These are phyloP conservation scores for Tiphia femorata DNA, from an alignment of 2,888 invertebrate genomes.

Conservation along the genomic window DNA sequence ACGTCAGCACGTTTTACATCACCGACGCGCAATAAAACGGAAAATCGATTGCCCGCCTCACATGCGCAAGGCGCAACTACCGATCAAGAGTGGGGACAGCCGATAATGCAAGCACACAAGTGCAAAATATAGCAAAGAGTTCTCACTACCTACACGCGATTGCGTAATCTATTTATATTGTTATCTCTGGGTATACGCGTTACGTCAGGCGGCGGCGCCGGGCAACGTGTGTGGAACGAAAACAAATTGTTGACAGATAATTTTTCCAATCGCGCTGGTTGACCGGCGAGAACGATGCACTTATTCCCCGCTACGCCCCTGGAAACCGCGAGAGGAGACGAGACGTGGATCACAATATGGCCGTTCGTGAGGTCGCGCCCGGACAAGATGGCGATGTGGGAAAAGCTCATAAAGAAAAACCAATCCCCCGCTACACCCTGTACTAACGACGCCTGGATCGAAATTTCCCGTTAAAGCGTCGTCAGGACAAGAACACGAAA, in stretches of 20 bases:
- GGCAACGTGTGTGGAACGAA: conserved; percentile 38
- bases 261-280: conserved; percentile 23
- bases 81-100: conserved; percentile 3
- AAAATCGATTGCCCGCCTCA: conserved; percentile 48
- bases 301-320: conserved; percentile 30
- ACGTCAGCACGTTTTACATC: conserved; percentile 33
- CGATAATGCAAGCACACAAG: conserved; percentile 21
- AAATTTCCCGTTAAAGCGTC: conserved; percentile 31
- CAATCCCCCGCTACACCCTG: conserved; percentile 4
- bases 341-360: conserved; percentile 61
- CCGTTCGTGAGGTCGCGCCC: conserved; percentile 58
- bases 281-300: conserved; percentile 27
- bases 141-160: conserved; percentile 37
- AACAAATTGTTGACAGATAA: conserved; percentile 50
- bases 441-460: conserved; percentile 5
- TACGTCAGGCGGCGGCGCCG: conserved; percentile 43
- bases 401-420: conserved; percentile 42
- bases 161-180: conserved; percentile 64
- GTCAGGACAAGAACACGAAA: conserved; percentile 37
- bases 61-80: conserved; percentile 30
- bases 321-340: conserved; percentile 47
- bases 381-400: conserved; percentile 63
- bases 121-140: conserved; percentile 24
- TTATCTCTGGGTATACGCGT: conserved; percentile 44
- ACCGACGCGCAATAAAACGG: conserved; percentile 36